A percentile compares a stretch with the other conserved stretches of the same genome.
Evolutionary conservation across 1,140 invertebrate genomes (phyloP).

Genomic region (Schlechtendalia chinensis): DNA sequence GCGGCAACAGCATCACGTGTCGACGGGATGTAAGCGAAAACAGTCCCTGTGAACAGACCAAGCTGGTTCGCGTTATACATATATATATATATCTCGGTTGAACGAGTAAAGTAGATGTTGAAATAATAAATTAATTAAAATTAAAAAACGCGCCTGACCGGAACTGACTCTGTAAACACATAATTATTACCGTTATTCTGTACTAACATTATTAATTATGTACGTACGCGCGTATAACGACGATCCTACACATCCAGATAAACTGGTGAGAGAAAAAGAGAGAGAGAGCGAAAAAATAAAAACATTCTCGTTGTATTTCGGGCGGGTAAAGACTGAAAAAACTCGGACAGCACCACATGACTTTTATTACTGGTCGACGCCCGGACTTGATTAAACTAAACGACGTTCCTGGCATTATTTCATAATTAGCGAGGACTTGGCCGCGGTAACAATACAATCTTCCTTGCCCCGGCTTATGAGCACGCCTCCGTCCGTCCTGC

Average conservation of each 20-base stretch:
- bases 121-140: not conserved
- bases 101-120: not conserved
- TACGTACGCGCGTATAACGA: too few species aligned
- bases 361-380: conserved; percentile 38
- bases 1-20: not conserved
- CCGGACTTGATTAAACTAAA: conserved; percentile 47
- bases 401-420: conserved; percentile 47
- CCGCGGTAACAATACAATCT: conserved; percentile 43
- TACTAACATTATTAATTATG: not conserved
- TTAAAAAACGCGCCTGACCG: not conserved
- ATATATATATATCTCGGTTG: too few species aligned
- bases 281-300: not conserved
- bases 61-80: not conserved
- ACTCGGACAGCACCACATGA: conserved; percentile 16
- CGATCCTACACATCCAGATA: too few species aligned
- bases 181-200: too few species aligned
- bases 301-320: not conserved
- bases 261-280: too few species aligned
- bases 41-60: too few species aligned
- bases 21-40: not conserved
- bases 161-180: too few species aligned
- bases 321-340: not conserved
- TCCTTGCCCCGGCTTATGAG: conserved; percentile 24
- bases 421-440: conserved; percentile 48
- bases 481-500: not conserved